Evolutionary conservation across 2,888 invertebrate genomes (phyloP), one percentile per base, ranked within the genome.

Genomic region (Metacarcinus magister): DNA sequence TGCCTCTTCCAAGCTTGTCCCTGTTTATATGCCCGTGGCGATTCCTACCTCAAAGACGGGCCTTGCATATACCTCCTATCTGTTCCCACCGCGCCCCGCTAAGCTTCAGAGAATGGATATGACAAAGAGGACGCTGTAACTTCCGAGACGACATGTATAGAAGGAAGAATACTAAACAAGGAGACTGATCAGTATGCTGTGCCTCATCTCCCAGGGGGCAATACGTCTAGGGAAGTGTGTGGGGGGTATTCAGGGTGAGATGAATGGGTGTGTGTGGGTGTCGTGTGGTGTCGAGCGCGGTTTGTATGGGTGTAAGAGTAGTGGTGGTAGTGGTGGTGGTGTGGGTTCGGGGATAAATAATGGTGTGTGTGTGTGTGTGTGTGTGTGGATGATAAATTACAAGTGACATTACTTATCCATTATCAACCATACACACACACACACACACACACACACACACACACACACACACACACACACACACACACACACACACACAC

Each of bases 311-410:
- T 67, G 67, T 67, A 67, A 67, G 67, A 19, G 67, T 23, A 4
- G 23, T 67, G 67, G 67, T 60, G 10, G 19, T 60, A 48, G 60
- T 60, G 67, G 19, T 67, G 67, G n/a, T 67, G 67, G 23, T 16
- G 67, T n/a, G 23, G 82, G 82, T 82, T 32, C 2, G 82, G 32
- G 32, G 82, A 16, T 82, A 16, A 67, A 23, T 82, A 16, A 32
- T 82, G 82, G 82, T 82, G 82, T 82, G 28, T 82, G 82, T 82
- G 28, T 82, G 82, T 82, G 82, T 82, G 32, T 82, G 82, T 82
- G 82, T 82, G 82, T 82, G 32, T 32, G 82, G 82, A 7, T 82
- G 82, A 82, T 32, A 82, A 82, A 82, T 82, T 82, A 82, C 32
- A 32, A 13, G 5, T 82, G 82, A 82, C 82, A 82, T 10, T n/a